phyloP scores from a whole-genome alignment of 2,797 vertebrate genomes.

The Scarus forsteni region DNA sequence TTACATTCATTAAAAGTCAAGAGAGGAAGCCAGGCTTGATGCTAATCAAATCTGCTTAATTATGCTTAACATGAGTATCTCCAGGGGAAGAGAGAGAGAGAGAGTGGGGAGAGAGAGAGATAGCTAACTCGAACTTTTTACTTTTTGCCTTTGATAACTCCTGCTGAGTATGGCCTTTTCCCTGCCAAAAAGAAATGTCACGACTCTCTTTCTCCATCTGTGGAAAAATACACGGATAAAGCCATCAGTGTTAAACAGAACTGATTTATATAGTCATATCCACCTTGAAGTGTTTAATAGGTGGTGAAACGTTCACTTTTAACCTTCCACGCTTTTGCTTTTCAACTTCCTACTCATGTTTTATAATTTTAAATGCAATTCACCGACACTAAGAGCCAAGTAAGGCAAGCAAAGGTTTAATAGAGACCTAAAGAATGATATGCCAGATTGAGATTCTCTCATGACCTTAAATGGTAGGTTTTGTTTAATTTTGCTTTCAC shows the following conservation, averaged over 20 bases:
- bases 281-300: conserved; percentile 65
- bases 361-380: conserved; percentile 18
- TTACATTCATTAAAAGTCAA: conserved; percentile 99
- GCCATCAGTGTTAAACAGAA: conserved; percentile 67
- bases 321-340: conserved; percentile 38
- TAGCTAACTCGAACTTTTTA: conserved; percentile 82
- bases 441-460: conserved; percentile 24
- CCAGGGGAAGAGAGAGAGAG: conserved; percentile 88
- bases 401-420: conserved; percentile 1
- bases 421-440: conserved; percentile 46
- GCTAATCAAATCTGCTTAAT: conserved; percentile 99
- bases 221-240: conserved; percentile 77
- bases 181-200: conserved; percentile 84
- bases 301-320: conserved; percentile 50
- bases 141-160: conserved; percentile 87
- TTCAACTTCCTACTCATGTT: conserved; percentile 41
- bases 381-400: background rate
- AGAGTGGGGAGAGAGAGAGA: conserved; percentile 65
- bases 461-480: conserved; percentile 33
- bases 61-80: conserved; percentile 99
- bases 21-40: conserved; percentile 99
- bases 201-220: conserved; percentile 80
- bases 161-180: conserved; percentile 86
- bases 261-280: conserved; percentile 68
- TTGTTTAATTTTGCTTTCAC: conserved; percentile 39